Percentiles rank a stretch among this genome's conserved stretches.
phyloP scores from a whole-genome alignment of 2,113 vertebrate genomes.

The Macaca nemestrina region DNA sequence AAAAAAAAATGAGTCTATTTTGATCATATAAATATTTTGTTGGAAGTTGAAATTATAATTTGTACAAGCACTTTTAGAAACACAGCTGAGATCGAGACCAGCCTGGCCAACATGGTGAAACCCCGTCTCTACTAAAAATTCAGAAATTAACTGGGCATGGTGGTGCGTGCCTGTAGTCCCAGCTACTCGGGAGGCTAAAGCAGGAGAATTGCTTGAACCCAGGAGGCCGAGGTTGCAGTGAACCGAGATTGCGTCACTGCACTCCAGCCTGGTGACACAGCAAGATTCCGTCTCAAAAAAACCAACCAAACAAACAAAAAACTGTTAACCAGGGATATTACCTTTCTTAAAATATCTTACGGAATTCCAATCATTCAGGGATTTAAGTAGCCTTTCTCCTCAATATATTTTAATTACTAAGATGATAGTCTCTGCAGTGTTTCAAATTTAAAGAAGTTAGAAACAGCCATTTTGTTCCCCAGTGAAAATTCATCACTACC shows the following conservation, averaged over 20 bases:
- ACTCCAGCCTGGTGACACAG: no score
- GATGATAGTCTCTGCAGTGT: not conserved
- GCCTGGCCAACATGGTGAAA: no score
- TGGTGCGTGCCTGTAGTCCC: no score
- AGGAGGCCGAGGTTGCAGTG: no score
- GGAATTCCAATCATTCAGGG: not conserved
- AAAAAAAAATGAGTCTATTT: not conserved
- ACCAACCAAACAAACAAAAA: no score
- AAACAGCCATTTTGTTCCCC: conserved; percentile 26
- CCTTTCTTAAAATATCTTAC: conserved; percentile 32
- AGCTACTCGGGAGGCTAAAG: no score
- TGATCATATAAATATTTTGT: conserved; percentile 19
- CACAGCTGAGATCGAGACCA: not conserved
- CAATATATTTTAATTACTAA: conserved; percentile 56
- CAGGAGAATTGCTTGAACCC: no score
- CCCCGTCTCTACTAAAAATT: no score
- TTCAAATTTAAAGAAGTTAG: conserved; percentile 48
- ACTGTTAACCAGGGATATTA: not conserved
- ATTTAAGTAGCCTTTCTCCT: conserved; percentile 35
- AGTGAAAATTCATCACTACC: conserved; percentile 38
- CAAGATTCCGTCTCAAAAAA: no score
- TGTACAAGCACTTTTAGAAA: conserved; percentile 53
- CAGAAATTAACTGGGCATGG: no score
- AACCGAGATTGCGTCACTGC: no score
- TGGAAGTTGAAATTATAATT: conserved; percentile 33